Conservation (phyloP, 2,113 vertebrate genomes). For the Varanus komodoensis region DNA sequence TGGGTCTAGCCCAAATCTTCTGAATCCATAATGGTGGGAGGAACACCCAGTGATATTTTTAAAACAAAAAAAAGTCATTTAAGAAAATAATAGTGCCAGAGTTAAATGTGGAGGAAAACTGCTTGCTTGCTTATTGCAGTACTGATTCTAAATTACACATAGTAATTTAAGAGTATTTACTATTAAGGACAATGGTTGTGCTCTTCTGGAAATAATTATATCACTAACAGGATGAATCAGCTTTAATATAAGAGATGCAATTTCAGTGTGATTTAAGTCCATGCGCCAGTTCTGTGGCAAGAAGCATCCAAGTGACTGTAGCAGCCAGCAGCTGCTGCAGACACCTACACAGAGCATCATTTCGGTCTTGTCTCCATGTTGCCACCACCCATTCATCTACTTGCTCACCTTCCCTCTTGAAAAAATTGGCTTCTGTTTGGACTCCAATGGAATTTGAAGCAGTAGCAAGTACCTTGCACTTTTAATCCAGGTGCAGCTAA, state of each 20-base stretch:
- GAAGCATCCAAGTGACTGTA: not conserved
- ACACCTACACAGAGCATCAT: not conserved
- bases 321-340: not conserved
- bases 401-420: not conserved
- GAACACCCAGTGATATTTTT: not conserved
- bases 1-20: not conserved
- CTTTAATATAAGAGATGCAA: not conserved
- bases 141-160: not conserved
- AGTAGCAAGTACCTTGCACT: not conserved
- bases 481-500: too few relatives aligned
- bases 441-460: not conserved
- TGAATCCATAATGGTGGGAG: not conserved
- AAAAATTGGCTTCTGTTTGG: not conserved
- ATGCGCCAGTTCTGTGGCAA: not conserved
- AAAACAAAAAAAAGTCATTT: not conserved
- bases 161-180: not conserved
- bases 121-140: not conserved
- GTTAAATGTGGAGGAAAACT: not conserved
- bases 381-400: not conserved
- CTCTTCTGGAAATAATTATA: not conserved
- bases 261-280: not conserved
- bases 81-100: not conserved
- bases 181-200: not conserved
- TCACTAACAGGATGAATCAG: not conserved
- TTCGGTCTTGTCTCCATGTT: not conserved